Evolutionary conservation across 2,113 vertebrate species (phyloP), one percentile per base, ranked within the genome.

Genomic region (Cebidichthys violaceus): DNA sequence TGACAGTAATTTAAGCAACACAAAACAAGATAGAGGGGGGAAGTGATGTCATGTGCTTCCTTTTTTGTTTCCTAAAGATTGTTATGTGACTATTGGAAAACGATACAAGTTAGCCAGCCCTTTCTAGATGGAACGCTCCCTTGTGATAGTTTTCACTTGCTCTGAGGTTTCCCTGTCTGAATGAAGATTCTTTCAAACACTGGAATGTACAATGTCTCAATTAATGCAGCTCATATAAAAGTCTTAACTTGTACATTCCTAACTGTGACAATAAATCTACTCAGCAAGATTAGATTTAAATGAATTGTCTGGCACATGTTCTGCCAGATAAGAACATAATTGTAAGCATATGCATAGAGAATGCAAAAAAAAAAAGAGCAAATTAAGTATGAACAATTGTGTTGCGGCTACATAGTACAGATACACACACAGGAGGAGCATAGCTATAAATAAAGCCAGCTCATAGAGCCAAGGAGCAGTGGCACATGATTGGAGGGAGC

Each of bases 381-480:
- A 71, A 74, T 68, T 50, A 75, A 66, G 27, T 3, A 24, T 37
- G 39, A 75, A 80, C n/a, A 70, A 74, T 22, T 47, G 66, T 75
- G 61, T 78, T 81, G 60, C 62, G 31, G 4, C 20, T 41, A 72
- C 29, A 78, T 59, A 65, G 31, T 4, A 75, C 68, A 75, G 70
- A 83, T 71, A 76, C 67, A 69, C 74, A 74, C 41, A 41, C 75
- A 75, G 59, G 15, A 78, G 71, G 61, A 89, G 79, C 68, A 61
- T 13, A 65, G 83, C 86, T 92, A 92, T 94, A 93, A 93, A 94
- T 94, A 93, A 94, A 93, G 85, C 47, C 84, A 83, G 80, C 85
- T 75, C 47, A 65, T 64, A 70, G 77, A 91, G 83, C 89, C 76
- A 79, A 65, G 87, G 90, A 91, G 91, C 84, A 70, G 43, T 90